A percentile compares a stretch with the other conserved stretches of the same genome.
Evolutionary conservation across 2,113 vertebrate genomes (phyloP).

Genomic region (Beaufortia kweichowensis): DNA sequence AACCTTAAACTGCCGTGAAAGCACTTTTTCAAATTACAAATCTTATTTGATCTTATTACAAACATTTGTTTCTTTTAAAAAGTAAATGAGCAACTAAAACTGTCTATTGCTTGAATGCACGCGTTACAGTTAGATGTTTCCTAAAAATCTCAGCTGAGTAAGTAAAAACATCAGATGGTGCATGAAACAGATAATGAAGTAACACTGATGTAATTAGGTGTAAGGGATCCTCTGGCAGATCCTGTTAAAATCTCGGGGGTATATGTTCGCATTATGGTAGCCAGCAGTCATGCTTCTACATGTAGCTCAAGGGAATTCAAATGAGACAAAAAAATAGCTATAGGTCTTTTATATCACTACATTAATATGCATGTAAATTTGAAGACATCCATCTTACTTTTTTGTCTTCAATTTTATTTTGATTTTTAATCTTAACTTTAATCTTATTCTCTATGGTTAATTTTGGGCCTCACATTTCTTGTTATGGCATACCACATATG

Average conservation of each 20-base stretch:
- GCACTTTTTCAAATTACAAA: conserved; percentile 14
- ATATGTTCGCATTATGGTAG: neutral
- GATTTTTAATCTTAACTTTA: too few species aligned
- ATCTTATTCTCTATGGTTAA: neutral
- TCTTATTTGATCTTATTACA: neutral
- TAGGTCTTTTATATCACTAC: neutral
- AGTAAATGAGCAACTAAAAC: neutral
- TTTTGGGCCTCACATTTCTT: neutral
- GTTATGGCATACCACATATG: neutral
- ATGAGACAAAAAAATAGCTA: neutral
- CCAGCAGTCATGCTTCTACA: neutral
- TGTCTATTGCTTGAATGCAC: neutral
- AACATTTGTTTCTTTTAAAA: neutral
- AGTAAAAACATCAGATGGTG: neutral
- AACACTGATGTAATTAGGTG: conserved; percentile 40
- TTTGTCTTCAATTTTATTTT: conserved; percentile 1
- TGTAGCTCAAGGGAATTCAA: neutral
- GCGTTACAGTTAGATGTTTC: neutral
- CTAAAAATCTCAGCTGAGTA: neutral
- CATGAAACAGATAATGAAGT: conserved; percentile 22
- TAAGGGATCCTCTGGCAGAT: conserved; percentile 29
- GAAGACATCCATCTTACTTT: neutral
- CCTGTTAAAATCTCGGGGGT: neutral
- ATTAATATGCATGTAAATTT: neutral
- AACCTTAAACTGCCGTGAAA: neutral